Conservation (phyloP, 2,797 vertebrate genomes). For the Enteromius paludinosus region DNA sequence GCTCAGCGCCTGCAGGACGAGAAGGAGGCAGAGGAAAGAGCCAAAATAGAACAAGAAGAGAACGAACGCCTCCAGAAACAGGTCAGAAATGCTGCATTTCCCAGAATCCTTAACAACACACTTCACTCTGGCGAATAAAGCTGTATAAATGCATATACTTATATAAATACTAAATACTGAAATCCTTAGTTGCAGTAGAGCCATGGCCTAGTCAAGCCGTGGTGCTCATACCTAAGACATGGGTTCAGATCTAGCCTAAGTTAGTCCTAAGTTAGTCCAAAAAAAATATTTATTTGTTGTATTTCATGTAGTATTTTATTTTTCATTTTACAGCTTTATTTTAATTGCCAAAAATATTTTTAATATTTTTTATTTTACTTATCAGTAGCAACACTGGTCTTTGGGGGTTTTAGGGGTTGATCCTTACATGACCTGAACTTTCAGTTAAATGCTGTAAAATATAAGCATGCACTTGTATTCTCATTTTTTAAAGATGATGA, state of each 20-base stretch:
- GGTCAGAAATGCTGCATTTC: conserved; percentile 70
- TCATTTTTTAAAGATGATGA: neutral
- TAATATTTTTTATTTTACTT: neutral
- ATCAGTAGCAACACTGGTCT: neutral
- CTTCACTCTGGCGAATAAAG: neutral
- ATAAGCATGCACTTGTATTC: neutral
- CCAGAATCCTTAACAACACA: neutral
- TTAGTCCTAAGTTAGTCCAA: too few relatives aligned
- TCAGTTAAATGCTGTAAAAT: conserved; percentile 4
- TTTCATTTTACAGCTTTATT: neutral
- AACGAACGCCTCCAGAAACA: conserved; percentile 90
- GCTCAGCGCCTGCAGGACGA: conserved; percentile 83
- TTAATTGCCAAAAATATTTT: neutral
- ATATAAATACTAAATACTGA: too few relatives aligned
- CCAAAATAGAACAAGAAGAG: conserved; percentile 86
- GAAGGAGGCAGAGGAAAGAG: conserved; percentile 85
- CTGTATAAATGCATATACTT: neutral
- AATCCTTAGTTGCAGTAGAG: too few relatives aligned
- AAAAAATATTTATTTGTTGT: neutral
- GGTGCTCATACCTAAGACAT: neutral
- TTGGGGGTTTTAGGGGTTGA: neutral
- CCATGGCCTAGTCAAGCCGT: neutral
- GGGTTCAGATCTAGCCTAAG: neutral
- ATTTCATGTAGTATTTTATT: neutral
- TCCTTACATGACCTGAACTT: neutral